phyloP scores from a whole-genome alignment of 2,888 invertebrate species.

The Mythimna lalbum region DNA sequence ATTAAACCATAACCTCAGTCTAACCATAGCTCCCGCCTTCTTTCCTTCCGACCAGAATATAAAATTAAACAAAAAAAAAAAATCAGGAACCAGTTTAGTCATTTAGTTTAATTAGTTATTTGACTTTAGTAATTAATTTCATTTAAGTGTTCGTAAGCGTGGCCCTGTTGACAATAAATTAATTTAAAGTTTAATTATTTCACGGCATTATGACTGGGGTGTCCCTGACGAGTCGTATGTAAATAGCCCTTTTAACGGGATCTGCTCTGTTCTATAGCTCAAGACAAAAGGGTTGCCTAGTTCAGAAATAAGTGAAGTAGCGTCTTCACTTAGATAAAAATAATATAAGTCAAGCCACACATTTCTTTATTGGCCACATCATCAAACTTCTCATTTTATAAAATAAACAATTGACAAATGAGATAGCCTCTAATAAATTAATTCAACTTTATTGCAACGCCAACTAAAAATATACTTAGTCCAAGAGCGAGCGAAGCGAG shows the following conservation, averaged over 20 bases:
- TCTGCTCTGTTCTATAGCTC: not conserved
- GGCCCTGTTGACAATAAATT: slow-evolving; percentile 33
- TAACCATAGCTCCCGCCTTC: no score
- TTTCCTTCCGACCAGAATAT: not conserved
- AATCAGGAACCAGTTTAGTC: slow-evolving; percentile 14
- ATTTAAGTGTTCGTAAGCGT: slow-evolving; percentile 37
- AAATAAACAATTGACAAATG: no score
- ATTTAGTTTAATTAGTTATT: slow-evolving; percentile 44
- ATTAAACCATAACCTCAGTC: no score
- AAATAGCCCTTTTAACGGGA: slow-evolving; percentile 19
- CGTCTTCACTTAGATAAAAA: not conserved
- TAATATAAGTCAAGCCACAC: not conserved
- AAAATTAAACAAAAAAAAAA: slow-evolving; percentile 3
- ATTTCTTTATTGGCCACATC: no score
- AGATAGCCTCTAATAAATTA: no score
- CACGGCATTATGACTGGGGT: not conserved
- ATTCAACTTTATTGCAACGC: no score
- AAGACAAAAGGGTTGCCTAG: slow-evolving; percentile 9
- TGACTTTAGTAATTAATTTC: slow-evolving; percentile 44
- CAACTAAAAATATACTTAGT: no score
- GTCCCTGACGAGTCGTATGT: slow-evolving; percentile 23
- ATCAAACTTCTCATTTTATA: no score
- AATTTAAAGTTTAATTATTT: slow-evolving; percentile 41
- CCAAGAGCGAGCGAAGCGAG: no score
- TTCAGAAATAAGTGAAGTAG: not conserved